Base-by-base conservation (phyloP, 2,888 invertebrate species). In the Himalopsyche japonica region DNA sequence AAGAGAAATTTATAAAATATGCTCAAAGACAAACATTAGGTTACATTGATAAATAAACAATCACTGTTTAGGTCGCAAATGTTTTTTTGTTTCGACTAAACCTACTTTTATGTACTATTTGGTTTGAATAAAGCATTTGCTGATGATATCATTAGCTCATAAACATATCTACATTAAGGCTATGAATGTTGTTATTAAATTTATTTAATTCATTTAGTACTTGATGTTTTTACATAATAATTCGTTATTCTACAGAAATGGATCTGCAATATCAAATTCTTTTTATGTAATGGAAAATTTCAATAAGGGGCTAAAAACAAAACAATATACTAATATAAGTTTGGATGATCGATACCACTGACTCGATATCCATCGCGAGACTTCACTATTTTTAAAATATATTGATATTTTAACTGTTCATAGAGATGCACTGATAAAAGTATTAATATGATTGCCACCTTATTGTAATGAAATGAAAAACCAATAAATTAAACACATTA, bases 121-220 rank as follows among this genome's bases (percentile, higher is more conserved):
- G 84, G 84, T 85, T 86, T 86, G 84, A 84, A 86, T 86, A 82
- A 86, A 86, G 86, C 86, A 83, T 86, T 84, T 82, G 84, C 85
- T 83, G 81, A 83, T 82, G 82, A 76, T 82, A 79, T 86, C 57
- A 82, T 84, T 84, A 80, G 77, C 82, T 80, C 34, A 47, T 85
- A 48, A 86, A 86, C 77, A 83, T 81, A 84, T 84, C 85, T 85
- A 85, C 84, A 85, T 85, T 85, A 83, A 84, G 85, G 84, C 85
- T 86, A 84, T 85, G 76, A 82, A 81, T 81, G 70, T 85, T 90
- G 91, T 90, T 91, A 91, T 91, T 90, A 91, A 91, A 89, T 90
- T 90, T 89, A 88, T 88, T 89, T 88, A 87, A 86, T 87, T 88
- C 87, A 89, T 90, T 89, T 90, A 90, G 90, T 90, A 89, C 89